A percentile compares a stretch with the other conserved stretches of the same genome.
These are phyloP conservation scores for Porites divaricata DNA, from an alignment of 92 coral and sea anemone species.

Conservation along the genomic window DNA sequence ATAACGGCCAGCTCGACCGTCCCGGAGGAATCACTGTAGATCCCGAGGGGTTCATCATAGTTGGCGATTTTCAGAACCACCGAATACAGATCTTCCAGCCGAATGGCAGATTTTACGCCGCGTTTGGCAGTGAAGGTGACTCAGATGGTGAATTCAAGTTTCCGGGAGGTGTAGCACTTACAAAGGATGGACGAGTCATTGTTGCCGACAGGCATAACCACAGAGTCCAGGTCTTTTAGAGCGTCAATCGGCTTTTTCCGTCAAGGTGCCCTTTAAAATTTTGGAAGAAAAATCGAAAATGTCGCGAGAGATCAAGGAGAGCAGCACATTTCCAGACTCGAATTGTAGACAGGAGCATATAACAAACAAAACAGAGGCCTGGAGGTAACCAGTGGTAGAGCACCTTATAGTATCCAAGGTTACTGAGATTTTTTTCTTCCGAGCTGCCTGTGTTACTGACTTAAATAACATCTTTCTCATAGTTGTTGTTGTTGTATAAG, in stretches of 20 bases:
- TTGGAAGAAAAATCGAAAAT: no score
- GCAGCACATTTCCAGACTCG: no score
- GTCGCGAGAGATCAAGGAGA: no score
- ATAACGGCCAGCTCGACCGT: conserved; percentile 80
- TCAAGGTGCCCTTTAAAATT: background rate
- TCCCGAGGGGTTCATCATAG: conserved; percentile 85
- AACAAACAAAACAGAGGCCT: no score
- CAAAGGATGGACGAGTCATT: conserved; percentile 80
- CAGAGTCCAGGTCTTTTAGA: conserved; percentile 80
- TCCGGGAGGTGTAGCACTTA: conserved; percentile 83
- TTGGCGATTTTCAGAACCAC: conserved; percentile 89
- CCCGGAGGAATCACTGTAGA: conserved; percentile 85
- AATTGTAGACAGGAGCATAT: no score
- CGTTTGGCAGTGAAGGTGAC: conserved; percentile 86
- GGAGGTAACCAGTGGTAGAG: no score
- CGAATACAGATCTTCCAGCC: conserved; percentile 78
- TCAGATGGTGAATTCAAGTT: conserved; percentile 84
- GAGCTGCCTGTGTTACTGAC: no score
- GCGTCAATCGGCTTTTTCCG: background rate
- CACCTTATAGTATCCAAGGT: no score
- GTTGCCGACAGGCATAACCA: conserved; percentile 92
- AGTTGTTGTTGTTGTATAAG: no score
- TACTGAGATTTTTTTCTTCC: no score
- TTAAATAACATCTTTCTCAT: no score
- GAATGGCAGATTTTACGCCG: conserved; percentile 77